Percentiles rank a stretch among this genome's conserved stretches.
Evolutionary conservation across 2,113 vertebrate genomes (phyloP).

Genomic region (Pollimyrus isidori): DNA sequence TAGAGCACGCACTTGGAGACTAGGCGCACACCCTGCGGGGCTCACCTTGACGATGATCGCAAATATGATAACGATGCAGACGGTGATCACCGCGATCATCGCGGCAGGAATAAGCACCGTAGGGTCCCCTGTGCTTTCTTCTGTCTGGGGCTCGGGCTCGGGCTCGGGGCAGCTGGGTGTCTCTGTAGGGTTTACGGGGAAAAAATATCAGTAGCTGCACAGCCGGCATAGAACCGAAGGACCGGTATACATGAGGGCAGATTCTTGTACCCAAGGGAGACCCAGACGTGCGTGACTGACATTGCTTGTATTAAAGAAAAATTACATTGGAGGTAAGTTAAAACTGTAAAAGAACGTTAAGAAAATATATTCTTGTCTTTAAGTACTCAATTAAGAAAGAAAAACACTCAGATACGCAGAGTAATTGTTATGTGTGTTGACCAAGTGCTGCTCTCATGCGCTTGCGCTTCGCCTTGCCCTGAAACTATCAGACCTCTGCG

Average conservation of each 20-base stretch:
- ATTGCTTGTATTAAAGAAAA: not conserved
- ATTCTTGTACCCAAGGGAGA: not conserved
- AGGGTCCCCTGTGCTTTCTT: not conserved
- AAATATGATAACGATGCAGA: not conserved
- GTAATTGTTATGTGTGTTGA: not conserved
- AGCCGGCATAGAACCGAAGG: not conserved
- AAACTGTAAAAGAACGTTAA: not conserved
- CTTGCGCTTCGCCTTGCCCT: not conserved
- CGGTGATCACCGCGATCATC: not conserved
- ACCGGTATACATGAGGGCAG: not conserved
- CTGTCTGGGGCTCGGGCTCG: not conserved
- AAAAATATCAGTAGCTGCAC: not conserved
- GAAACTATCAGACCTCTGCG: not conserved
- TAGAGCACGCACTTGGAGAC: not conserved
- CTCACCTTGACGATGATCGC: slow-evolving; percentile 1
- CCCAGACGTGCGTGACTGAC: not conserved
- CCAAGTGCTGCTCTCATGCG: not conserved
- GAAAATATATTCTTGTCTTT: not conserved
- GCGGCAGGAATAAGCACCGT: not conserved
- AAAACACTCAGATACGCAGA: not conserved
- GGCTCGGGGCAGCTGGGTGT: not conserved
- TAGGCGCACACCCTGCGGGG: not conserved
- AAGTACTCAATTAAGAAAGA: not conserved
- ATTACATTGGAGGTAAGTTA: not conserved
- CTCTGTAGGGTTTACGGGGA: not conserved